Percentiles rank a stretch among this genome's conserved stretches.
Conservation (phyloP, 2,888 invertebrate genomes). For the Orthonychiurus folsomi region DNA sequence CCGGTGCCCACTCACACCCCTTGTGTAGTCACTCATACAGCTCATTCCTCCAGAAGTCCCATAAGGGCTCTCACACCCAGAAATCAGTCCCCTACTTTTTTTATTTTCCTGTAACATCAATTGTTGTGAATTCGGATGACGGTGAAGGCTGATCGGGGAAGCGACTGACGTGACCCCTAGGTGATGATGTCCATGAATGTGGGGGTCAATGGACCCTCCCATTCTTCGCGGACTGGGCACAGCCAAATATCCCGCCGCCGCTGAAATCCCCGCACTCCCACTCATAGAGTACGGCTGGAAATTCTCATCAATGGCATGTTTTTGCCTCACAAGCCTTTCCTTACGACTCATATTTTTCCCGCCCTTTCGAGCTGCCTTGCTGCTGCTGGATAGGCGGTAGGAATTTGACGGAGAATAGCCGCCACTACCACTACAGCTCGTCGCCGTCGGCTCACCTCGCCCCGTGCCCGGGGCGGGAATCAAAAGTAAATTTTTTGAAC, state of each 20-base stretch:
- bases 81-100: conserved; percentile 35
- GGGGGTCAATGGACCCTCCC: background rate
- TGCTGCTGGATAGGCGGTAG: background rate
- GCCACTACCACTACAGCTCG: background rate
- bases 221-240: conserved; percentile 33
- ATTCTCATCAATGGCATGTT: conserved; percentile 36
- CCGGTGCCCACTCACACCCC: background rate
- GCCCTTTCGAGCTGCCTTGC: background rate
- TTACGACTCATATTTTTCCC: conserved; percentile 12
- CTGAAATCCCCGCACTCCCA: conserved; percentile 12
- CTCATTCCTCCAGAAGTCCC: conserved; percentile 14
- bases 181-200: background rate
- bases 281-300: conserved; percentile 8
- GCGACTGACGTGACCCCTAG: conserved; percentile 22
- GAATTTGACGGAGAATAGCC: background rate
- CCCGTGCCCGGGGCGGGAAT: conserved; percentile 27
- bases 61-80: conserved; percentile 33
- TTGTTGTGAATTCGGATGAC: conserved; percentile 38
- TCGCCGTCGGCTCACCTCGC: background rate
- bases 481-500: conserved; percentile 33
- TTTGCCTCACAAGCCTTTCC: conserved; percentile 35
- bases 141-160: conserved; percentile 39
- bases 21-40: background rate
- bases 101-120: conserved; percentile 38
- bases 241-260: conserved; percentile 23